Percentiles rank a stretch among this genome's conserved stretches.
Evolutionary conservation across 2,888 invertebrate species (phyloP).

Genomic region (Heteropelma amictum): DNA sequence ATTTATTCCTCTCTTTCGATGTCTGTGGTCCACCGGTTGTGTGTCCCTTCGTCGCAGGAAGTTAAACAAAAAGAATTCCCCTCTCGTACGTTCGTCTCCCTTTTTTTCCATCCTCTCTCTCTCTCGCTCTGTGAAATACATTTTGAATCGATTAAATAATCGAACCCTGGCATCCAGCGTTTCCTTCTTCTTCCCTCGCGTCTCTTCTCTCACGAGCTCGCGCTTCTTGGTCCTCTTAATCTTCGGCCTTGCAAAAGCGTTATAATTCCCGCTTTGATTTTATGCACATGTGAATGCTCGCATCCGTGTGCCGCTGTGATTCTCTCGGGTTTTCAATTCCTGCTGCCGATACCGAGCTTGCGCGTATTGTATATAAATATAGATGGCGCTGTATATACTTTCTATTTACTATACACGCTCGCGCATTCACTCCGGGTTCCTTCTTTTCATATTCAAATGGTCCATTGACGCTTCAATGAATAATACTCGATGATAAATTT

Average conservation of each 20-base stretch:
- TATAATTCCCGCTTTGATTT: conserved; percentile 44
- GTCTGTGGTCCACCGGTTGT: conserved; percentile 22
- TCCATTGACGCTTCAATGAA: conserved; percentile 78
- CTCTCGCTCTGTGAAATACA: conserved; percentile 70
- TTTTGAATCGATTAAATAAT: conserved; percentile 78
- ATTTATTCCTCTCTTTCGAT: conserved; percentile 27
- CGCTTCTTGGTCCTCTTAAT: too few species aligned
- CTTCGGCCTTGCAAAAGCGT: conserved; percentile 27
- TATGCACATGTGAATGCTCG: not conserved
- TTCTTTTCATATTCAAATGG: conserved; percentile 78
- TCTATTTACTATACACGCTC: conserved; percentile 22
- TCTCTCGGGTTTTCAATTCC: conserved; percentile 18
- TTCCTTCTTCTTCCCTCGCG: conserved; percentile 48
- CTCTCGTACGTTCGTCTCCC: conserved; percentile 51
- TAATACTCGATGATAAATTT: conserved; percentile 78
- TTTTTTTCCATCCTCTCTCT: not conserved
- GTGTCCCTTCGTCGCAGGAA: conserved; percentile 71
- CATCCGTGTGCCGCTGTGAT: not conserved
- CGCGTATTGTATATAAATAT: not conserved
- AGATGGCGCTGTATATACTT: too few species aligned
- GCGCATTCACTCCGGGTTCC: conserved; percentile 69
- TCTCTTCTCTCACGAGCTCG: conserved; percentile 12
- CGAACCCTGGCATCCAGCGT: conserved; percentile 74
- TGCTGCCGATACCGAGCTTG: conserved; percentile 22
- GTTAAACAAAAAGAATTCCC: conserved; percentile 75